Evolutionary conservation across 1,140 invertebrate species (phyloP).

Genomic region (Medauroidea extradentata): DNA sequence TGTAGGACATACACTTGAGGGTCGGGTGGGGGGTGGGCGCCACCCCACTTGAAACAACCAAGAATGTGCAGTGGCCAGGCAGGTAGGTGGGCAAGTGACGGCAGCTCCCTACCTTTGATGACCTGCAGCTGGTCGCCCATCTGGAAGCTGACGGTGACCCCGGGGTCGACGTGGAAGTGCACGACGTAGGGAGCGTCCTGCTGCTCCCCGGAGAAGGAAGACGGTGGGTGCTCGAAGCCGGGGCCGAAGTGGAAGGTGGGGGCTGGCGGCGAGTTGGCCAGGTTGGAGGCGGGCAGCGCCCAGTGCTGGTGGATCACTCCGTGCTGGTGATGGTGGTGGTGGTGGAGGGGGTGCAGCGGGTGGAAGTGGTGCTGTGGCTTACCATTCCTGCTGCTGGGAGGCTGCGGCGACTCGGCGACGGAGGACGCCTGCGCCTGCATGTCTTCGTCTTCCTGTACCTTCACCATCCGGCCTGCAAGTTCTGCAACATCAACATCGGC

Average conservation of each 20-base stretch:
- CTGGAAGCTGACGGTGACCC: slow-evolving; percentile 61
- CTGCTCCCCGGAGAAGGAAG: not conserved
- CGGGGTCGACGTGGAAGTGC: slow-evolving; percentile 64
- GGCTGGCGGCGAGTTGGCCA: slow-evolving; percentile 21
- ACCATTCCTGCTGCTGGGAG: not conserved
- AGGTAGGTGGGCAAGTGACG: too few relatives aligned
- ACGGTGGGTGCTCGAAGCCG: slow-evolving; percentile 46
- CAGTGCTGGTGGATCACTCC: slow-evolving; percentile 42
- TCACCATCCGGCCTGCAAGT: slow-evolving; percentile 5
- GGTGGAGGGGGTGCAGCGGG: not conserved
- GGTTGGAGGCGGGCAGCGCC: slow-evolving; percentile 31
- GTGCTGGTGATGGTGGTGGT: slow-evolving; percentile 4
- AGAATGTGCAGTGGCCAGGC: too few relatives aligned
- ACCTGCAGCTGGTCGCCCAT: slow-evolving; percentile 60
- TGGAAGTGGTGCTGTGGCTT: not conserved
- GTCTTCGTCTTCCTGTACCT: slow-evolving; percentile 7
- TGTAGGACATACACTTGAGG: too few relatives aligned
- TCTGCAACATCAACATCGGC: too few relatives aligned
- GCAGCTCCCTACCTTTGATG: slow-evolving; percentile 52
- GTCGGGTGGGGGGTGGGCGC: too few relatives aligned
- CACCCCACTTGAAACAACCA: too few relatives aligned
- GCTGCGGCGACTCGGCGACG: not conserved
- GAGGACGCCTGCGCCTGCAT: not conserved
- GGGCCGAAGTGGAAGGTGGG: slow-evolving; percentile 49
- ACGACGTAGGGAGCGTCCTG: slow-evolving; percentile 53